Evolutionary conservation across 2,113 vertebrate species (phyloP), one percentile per base, ranked within the genome.

Genomic region (Turnix velox): DNA sequence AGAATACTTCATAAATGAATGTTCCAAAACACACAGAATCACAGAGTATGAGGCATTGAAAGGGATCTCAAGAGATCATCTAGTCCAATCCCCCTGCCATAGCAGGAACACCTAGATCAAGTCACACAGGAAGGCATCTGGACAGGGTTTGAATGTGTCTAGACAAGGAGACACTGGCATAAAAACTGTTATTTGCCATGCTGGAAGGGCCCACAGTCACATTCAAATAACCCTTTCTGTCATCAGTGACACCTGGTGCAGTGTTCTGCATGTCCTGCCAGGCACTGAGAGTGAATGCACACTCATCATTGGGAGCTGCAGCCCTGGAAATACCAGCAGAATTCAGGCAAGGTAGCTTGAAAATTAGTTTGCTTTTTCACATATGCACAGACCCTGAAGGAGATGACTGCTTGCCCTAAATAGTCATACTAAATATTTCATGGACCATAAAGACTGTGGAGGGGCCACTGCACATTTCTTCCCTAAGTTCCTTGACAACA

Each of bases 321-420:
- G 39, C 28, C 16, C 48, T 90, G 84, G 18, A 86, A 88, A 67
- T 14, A 22, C n/a, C 67, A 84, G 35, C 39, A 86, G 43, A 63
- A 84, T 52, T 37, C 78, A 27, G 46, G 69, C 33, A 59, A 65
- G 9, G 14, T 22, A 68, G 7, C 57, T 67, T 40, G 73, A 84
- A 93, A 91, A 72, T 20, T 16, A 83, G 12, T 7, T 74, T 57
- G 15, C 2, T 82, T 78, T 81, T 87, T 30, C 75, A 30, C 31
- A 57, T 59, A 30, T 14, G 74, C 40, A 35, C 37, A 48, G 46
- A 51, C 8, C 42, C 54, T 2, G 3, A 0, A 6, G 33, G 71
- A 61, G 42, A 25, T 0, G 2, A 37, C 14, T 0, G 1, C 67
- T 85, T 0, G 0, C 28, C 23, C 1, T 0, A 54, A 54, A 46